These are phyloP conservation scores for Crotalus horridus DNA, from an alignment of 2,113 vertebrate species.

Conservation along the genomic window DNA sequence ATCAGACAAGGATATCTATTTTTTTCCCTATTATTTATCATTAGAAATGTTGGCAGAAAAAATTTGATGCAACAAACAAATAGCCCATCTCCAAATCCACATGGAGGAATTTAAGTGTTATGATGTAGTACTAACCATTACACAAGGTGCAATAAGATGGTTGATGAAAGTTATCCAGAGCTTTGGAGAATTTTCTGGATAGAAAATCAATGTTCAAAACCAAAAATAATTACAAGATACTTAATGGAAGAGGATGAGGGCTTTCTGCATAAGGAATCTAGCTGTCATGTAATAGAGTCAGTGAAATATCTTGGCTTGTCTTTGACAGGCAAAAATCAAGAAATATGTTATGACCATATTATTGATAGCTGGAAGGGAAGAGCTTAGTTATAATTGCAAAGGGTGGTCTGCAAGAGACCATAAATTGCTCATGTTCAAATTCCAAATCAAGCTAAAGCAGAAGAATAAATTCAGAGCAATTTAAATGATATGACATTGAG, in stretches of 20 bases:
- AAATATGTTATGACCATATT: neutral
- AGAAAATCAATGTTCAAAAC: neutral
- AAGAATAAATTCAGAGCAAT: neutral
- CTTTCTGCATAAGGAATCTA: neutral
- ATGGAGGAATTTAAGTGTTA: neutral
- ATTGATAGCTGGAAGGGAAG: neutral
- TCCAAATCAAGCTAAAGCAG: neutral
- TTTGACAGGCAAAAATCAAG: neutral
- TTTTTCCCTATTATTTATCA: neutral
- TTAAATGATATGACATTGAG: neutral
- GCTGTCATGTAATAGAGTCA: neutral
- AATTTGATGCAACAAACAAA: neutral
- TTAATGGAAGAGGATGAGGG: neutral
- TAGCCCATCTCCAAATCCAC: neutral
- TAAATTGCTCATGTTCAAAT: neutral
- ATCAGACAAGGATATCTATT: neutral
- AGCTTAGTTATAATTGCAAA: neutral
- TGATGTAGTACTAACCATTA: neutral
- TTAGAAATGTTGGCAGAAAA: neutral
- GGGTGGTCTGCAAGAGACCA: neutral
- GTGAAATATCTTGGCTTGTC: neutral
- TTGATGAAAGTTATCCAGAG: neutral
- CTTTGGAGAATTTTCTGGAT: neutral
- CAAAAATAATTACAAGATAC: neutral
- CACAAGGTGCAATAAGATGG: neutral